Evolutionary conservation across 2,888 invertebrate species (phyloP).

Genomic region (Melinopterus prodromus): DNA sequence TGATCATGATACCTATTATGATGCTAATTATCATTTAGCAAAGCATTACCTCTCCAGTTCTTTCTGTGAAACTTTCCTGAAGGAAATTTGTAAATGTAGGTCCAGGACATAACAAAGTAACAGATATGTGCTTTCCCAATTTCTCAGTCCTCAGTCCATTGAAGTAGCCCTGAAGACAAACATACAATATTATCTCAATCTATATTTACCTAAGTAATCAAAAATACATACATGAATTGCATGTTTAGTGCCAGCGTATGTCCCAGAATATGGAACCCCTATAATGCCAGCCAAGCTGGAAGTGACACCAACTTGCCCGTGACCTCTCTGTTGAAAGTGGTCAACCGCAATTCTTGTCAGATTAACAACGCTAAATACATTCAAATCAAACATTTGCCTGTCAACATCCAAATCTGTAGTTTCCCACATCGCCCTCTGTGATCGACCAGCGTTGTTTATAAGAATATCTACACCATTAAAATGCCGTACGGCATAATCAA

Average conservation of each 20-base stretch:
- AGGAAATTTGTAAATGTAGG: slow-evolving; percentile 78
- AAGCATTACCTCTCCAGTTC: slow-evolving; percentile 65
- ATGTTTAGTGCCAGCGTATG: slow-evolving; percentile 78
- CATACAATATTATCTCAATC: slow-evolving; percentile 27
- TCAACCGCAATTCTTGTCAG: slow-evolving; percentile 74
- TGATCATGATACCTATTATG: no score
- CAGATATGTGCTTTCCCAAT: slow-evolving; percentile 64
- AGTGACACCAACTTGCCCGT: slow-evolving; percentile 79
- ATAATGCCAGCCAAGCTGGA: slow-evolving; percentile 77
- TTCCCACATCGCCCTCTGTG: slow-evolving; percentile 78
- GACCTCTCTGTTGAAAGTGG: slow-evolving; percentile 66
- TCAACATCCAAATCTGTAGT: slow-evolving; percentile 75
- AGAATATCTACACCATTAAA: slow-evolving; percentile 79
- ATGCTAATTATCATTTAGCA: background rate
- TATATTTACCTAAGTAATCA: background rate
- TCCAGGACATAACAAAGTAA: slow-evolving; percentile 80
- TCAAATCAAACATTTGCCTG: slow-evolving; percentile 75
- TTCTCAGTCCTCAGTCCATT: slow-evolving; percentile 69
- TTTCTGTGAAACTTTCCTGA: slow-evolving; percentile 72
- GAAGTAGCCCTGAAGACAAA: slow-evolving; percentile 72
- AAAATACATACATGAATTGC: slow-evolving; percentile 72
- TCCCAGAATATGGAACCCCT: slow-evolving; percentile 72
- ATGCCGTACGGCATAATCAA: slow-evolving; percentile 69
- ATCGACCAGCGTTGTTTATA: slow-evolving; percentile 82
- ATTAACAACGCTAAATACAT: slow-evolving; percentile 76